Evolutionary conservation across 2,888 invertebrate species (phyloP), one percentile per base, ranked within the genome.

Genomic region (Iphiclides podalirius): DNA sequence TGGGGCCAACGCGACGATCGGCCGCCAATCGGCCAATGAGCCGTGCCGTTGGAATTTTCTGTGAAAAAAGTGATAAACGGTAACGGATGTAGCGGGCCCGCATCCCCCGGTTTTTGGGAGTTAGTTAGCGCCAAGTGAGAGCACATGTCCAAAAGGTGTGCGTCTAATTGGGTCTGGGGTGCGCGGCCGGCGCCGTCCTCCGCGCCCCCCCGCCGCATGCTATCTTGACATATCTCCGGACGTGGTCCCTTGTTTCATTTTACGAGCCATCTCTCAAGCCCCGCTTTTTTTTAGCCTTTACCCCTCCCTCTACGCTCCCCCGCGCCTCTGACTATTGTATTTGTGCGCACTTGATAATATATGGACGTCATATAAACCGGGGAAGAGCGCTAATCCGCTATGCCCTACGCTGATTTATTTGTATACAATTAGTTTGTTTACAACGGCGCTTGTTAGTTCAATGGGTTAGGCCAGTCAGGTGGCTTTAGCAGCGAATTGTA

Each of bases 181-280:
- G 70, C 63, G 60, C n/a, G n/a, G n/a, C 60, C 78, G 79, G 75
- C 75, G 81, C 37, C 52, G 64, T 60, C 65, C n/a, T n/a, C n/a
- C 57, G 63, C 67, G 67, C 81, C n/a, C 79, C 80, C 79, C 81
- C 78, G 79, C 76, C 75, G 82, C 74, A 77, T 72, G 66, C 81
- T 88, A 88, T 88, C 87, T 88, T 84, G 87, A 87, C 86, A 80
- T 77, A 88, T 88, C 87, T 87, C 83, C 81, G 83, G 83, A 82
- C 82, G 81, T 72, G 67, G 75, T 75, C 79, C 83, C 85, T 82
- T 83, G 82, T 84, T 85, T 85, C 83, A 85, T 82, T 87, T 88
- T 88, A 88, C 76, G 86, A 85, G 79, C 84, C 75, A 80, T 82
- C 79, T 83, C 83, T 78, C 79, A 76, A 71, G 66, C 66, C 67